Evolutionary conservation across 2,797 vertebrate species (phyloP).

Genomic region (Coccyzus lansbergi): DNA sequence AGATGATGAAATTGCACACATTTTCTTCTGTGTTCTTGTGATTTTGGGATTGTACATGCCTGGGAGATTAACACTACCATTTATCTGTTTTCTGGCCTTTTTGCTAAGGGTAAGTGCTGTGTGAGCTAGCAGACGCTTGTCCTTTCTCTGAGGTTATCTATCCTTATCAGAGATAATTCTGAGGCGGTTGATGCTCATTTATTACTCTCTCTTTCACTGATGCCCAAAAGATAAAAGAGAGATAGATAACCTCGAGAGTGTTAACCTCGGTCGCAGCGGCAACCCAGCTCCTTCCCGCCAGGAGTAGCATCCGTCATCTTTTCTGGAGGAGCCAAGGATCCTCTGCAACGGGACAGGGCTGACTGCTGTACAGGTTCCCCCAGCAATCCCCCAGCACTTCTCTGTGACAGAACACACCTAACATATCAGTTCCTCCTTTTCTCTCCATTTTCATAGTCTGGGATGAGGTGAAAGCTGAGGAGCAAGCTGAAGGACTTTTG

Average conservation of each 20-base stretch:
- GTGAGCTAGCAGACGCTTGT: neutral
- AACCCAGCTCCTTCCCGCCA: neutral
- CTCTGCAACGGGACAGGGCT: neutral
- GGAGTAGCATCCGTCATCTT: neutral
- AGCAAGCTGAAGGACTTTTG: neutral
- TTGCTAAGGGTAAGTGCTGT: neutral
- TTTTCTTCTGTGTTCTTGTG: neutral
- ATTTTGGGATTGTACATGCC: neutral
- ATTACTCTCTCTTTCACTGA: neutral
- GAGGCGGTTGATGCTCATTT: neutral
- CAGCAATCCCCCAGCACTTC: neutral
- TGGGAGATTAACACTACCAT: neutral
- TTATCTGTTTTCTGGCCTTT: constrained; percentile 38
- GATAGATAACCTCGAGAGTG: neutral
- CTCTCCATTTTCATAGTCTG: neutral
- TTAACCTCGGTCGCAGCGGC: neutral
- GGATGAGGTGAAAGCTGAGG: neutral
- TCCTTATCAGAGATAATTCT: neutral
- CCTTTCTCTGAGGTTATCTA: neutral
- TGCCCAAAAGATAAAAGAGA: neutral
- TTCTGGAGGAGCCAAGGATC: neutral
- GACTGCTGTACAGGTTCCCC: accelerated
- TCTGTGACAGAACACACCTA: accelerated
- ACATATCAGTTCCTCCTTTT: neutral
- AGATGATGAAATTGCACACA: neutral